Conservation (phyloP, 2,888 invertebrate species). For the Athalia cordata region DNA sequence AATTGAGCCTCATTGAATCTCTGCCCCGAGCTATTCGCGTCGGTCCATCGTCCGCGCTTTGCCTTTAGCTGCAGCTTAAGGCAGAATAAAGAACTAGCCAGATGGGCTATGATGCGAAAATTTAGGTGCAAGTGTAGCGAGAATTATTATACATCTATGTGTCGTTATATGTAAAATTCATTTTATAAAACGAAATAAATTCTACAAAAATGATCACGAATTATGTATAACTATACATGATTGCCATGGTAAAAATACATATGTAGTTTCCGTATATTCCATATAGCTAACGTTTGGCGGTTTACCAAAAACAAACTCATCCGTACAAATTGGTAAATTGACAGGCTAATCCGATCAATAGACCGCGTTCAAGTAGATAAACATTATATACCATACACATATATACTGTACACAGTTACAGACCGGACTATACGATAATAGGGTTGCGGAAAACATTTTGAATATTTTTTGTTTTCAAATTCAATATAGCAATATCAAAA, state of each 20-base stretch:
- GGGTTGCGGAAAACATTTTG: no score
- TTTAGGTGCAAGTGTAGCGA: no score
- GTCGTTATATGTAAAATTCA: no score
- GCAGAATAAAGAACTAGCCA: conserved; percentile 3
- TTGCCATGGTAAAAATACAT: no score
- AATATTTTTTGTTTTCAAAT: no score
- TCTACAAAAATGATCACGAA: no score
- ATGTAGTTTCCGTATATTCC: no score
- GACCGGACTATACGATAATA: background rate
- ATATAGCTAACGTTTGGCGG: conserved; percentile 46
- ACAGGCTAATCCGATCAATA: conserved; percentile 72
- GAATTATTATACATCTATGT: no score
- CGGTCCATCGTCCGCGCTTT: background rate
- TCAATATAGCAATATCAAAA: no score
- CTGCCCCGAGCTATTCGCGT: conserved; percentile 69
- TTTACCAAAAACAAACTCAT: conserved; percentile 71
- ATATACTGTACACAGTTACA: background rate
- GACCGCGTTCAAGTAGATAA: background rate
- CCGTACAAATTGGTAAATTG: conserved; percentile 72
- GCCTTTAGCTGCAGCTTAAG: background rate
- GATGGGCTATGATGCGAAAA: conserved; percentile 5
- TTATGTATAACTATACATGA: no score
- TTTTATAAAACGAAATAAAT: no score
- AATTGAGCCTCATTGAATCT: conserved; percentile 73
- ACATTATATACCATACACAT: background rate